A percentile compares a stretch with the other conserved stretches of the same genome.
Evolutionary conservation across 2,797 vertebrate species (phyloP).

Genomic region (Coranthus polyacanthus): DNA sequence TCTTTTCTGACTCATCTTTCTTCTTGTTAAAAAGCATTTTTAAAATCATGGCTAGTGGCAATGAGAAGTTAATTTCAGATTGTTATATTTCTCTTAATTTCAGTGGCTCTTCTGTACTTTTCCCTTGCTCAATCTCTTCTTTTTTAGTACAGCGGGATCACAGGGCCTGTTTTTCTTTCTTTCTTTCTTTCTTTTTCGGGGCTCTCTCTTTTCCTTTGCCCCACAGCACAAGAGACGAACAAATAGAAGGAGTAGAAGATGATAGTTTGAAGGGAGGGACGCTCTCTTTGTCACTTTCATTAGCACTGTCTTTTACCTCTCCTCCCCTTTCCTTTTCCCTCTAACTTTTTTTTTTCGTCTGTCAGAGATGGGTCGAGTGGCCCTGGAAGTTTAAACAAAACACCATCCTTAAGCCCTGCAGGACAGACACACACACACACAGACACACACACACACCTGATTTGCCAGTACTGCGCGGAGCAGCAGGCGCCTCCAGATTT

Average conservation of each 20-base stretch:
- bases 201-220: conserved; percentile 55
- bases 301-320: conserved; percentile 54
- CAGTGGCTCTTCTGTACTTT: conserved; percentile 78
- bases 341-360: conserved; percentile 39
- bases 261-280: conserved; percentile 73
- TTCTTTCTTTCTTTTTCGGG: conserved; percentile 33
- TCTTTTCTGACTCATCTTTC: conserved; percentile 70
- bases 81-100: conserved; percentile 92
- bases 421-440: conserved; percentile 49
- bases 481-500: conserved; percentile 69
- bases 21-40: conserved; percentile 76
- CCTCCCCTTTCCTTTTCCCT: conserved; percentile 22
- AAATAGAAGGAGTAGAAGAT: conserved; percentile 62
- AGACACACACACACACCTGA: conserved; percentile 69
- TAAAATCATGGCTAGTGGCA: conserved; percentile 89
- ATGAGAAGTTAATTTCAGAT: conserved; percentile 95
- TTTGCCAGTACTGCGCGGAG: conserved; percentile 64
- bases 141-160: conserved; percentile 69
- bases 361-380: conserved; percentile 61
- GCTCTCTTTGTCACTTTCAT: conserved; percentile 72
- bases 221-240: conserved; percentile 59
- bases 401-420: conserved; percentile 58
- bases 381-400: conserved; percentile 78
- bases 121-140: conserved; percentile 47
- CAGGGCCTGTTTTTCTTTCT: conserved; percentile 56